Base-by-base conservation (phyloP, 2,888 invertebrate species). In the Ormyrus labotus region DNA sequence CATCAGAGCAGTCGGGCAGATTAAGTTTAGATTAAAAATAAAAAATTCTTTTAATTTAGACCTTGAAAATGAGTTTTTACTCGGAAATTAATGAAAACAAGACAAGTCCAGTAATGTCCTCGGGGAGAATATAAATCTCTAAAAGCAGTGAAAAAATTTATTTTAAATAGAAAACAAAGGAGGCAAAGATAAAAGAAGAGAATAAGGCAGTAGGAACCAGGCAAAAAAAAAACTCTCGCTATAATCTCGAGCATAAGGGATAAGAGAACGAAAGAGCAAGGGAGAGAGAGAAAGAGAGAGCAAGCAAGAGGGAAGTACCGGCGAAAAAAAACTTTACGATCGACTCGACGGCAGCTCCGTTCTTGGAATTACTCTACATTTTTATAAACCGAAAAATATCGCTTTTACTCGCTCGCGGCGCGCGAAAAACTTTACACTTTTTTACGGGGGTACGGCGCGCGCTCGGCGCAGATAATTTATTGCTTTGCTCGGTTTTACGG, bases 311-410 rank as follows among this genome's bases (percentile, higher is more conserved):
- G 19, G 19, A 1, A 19, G 45, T 11, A 19, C 19, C 19, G 19
- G 45, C 60, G 63, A 60, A 74, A 74, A 55, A 65, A 34, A 70
- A 58, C 48, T 78, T 81, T 79, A 79, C 79, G 79, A 71, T 77
- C 76, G 68, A 70, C 60, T 65, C 71, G 65, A 71, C 58, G 47
- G 51, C 51, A 71, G 70, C 60, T 6, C 63, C 58, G 58, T 70
- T 76, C 73, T 48, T 63, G 60, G 76, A 81, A 78, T 79, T 82
- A 73, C 73, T 78, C 79, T 72, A 79, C 79, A 79, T 79, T 79
- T 79, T 82, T 82, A 79, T 79, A 79, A 79, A 79, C 72, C 69
- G 72, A 79, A 76, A 81, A 82, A 76, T 82, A 79, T 79, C 63
- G 76, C 69, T 70, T 76, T 73, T 65, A 50, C 72, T 75, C 60